Evolutionary conservation across 2,797 vertebrate species (phyloP), one percentile per base, ranked within the genome.

Genomic region (Tauraco hartlaubi): DNA sequence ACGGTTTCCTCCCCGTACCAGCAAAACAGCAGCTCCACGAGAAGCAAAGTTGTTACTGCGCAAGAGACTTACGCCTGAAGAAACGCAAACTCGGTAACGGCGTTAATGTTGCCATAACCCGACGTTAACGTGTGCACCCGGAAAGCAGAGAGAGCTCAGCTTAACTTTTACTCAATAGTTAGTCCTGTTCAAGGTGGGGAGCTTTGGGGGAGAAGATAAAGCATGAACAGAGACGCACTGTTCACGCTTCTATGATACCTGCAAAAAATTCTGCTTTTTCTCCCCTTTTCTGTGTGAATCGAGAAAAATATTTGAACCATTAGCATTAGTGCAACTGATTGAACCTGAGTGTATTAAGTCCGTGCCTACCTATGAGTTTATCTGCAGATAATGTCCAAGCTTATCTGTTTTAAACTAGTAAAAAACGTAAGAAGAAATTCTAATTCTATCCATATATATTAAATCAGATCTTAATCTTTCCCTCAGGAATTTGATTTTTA

Each of bases 401-500:
- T 96, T 73, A 84, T 62, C 74, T 59, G 14, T 29, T 63, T 29
- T 56, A 82, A 94, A 11, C 21, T 14, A 37, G 29, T 20, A 85
- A 92, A 85, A 92, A 35, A 8, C 0, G 0, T 11, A 1, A 35
- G 66, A 66, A 67, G 12, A 79, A 71, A 80, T 71, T 64, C 67
- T 31, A 71, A 39, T 78, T 67, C 71, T 33, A 31, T 41, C 51
- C 56, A 16, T 33, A 48, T 21, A 56, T 56, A 58, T 74, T 79
- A 80, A 86, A 88, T 17, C 71, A 87, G 69, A 85, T 75, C 68
- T 79, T 51, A 92, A 77, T 72, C 79, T 90, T 85, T 80, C 75
- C 89, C 69, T 75, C 67, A 94, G 89, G 64, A 88, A 68, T 88
- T 66, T 91, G 76, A 91, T 63, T 92, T 93, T 94, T 90, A 92